Percentiles rank a stretch among this genome's conserved stretches.
Conservation (phyloP, 2,113 vertebrate genomes). For the Bombycilla garrulus region DNA sequence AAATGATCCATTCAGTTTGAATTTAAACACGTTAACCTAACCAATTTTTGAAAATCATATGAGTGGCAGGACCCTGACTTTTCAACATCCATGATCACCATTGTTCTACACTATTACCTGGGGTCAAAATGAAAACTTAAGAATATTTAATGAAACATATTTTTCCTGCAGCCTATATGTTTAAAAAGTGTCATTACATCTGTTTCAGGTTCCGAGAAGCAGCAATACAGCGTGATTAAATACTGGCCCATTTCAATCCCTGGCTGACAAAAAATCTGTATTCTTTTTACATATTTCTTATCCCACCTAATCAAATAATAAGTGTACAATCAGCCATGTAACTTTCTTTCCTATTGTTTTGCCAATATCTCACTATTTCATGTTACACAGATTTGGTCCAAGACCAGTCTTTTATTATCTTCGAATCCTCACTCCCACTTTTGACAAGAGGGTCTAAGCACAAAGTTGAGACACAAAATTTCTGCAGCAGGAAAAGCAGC, state of each 20-base stretch:
- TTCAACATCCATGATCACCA: not conserved
- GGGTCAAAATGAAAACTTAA: not conserved
- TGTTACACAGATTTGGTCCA: not conserved
- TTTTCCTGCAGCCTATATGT: not conserved
- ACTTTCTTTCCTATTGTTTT: not conserved
- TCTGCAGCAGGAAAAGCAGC: not conserved
- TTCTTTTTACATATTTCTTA: not conserved
- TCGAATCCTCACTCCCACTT: not conserved
- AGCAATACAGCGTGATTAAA: not conserved
- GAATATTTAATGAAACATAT: not conserved
- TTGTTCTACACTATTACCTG: not conserved
- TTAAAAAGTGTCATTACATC: not conserved
- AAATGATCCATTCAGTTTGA: not conserved
- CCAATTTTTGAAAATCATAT: not conserved
- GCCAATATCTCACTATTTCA: not conserved
- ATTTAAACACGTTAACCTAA: not conserved
- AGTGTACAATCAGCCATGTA: not conserved
- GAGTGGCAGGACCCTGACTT: not conserved
- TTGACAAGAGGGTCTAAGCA: not conserved
- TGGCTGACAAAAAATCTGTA: not conserved
- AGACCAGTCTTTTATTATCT: not conserved
- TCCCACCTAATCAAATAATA: not conserved
- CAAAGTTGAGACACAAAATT: not conserved
- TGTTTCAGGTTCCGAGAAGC: not conserved
- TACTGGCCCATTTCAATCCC: not conserved